A percentile compares a stretch with the other conserved stretches of the same genome.
Evolutionary conservation across 2,113 vertebrate species (phyloP).

Genomic region (Dipodomys stephensi): DNA sequence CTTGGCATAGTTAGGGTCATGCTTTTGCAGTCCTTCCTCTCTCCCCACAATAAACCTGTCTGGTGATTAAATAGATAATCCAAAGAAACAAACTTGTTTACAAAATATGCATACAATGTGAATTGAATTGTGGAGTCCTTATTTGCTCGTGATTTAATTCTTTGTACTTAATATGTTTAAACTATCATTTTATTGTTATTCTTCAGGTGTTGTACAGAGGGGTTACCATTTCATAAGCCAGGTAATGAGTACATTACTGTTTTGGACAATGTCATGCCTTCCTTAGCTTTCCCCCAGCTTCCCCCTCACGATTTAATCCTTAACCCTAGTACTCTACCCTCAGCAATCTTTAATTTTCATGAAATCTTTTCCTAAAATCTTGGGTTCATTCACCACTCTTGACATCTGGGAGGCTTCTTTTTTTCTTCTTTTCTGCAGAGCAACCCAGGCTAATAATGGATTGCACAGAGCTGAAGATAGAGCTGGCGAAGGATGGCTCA

Average conservation of each 20-base stretch:
- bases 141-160: not conserved
- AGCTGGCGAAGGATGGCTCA: not conserved
- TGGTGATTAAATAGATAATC: constrained; percentile 13
- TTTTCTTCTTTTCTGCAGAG: not conserved
- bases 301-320: not conserved
- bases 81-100: not conserved
- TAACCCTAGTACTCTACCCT: not conserved
- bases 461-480: not conserved
- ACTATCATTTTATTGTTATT: too few species aligned
- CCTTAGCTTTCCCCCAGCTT: too few species aligned
- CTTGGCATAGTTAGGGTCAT: not conserved
- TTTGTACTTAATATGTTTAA: not conserved
- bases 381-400: not conserved
- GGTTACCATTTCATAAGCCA: too few species aligned
- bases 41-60: not conserved
- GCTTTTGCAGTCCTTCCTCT: not conserved
- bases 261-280: too few species aligned
- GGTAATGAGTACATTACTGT: too few species aligned
- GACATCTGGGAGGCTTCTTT: not conserved
- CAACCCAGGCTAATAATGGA: not conserved
- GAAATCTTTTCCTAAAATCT: not conserved
- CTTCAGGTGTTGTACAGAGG: too few species aligned
- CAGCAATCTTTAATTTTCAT: not conserved
- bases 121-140: not conserved
- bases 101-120: not conserved